phyloP scores from a whole-genome alignment of 2,113 vertebrate genomes.

The Prietella phreatophila region DNA sequence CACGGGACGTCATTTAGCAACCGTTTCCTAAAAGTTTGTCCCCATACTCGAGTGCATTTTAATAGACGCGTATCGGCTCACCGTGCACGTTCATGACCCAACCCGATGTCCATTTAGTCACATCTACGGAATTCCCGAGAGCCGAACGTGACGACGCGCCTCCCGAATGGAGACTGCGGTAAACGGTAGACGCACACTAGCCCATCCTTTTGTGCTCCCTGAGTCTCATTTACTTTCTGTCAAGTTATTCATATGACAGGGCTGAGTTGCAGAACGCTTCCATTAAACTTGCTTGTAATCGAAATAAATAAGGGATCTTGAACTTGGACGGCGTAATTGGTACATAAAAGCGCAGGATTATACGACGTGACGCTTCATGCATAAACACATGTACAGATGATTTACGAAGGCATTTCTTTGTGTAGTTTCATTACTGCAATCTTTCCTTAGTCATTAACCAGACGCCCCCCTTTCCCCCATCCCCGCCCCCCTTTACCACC shows the following conservation, averaged over 20 bases:
- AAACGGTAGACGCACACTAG: neutral
- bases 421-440: neutral
- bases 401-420: neutral
- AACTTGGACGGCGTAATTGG: neutral
- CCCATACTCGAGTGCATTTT: neutral
- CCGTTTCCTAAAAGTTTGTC: neutral
- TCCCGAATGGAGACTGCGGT: neutral
- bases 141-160: neutral
- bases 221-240: neutral
- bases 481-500: too few species aligned
- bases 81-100: neutral
- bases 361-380: neutral
- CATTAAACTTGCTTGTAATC: neutral
- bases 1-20: neutral
- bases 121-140: neutral
- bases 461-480: neutral
- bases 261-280: neutral
- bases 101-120: neutral
- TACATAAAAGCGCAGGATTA: neutral
- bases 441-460: neutral
- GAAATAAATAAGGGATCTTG: neutral
- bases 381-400: neutral
- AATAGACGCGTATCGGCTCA: neutral
- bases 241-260: neutral
- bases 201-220: too few species aligned